These are phyloP conservation scores for Eucera pruinosa DNA, from an alignment of 2,888 invertebrate genomes.

Conservation along the genomic window DNA sequence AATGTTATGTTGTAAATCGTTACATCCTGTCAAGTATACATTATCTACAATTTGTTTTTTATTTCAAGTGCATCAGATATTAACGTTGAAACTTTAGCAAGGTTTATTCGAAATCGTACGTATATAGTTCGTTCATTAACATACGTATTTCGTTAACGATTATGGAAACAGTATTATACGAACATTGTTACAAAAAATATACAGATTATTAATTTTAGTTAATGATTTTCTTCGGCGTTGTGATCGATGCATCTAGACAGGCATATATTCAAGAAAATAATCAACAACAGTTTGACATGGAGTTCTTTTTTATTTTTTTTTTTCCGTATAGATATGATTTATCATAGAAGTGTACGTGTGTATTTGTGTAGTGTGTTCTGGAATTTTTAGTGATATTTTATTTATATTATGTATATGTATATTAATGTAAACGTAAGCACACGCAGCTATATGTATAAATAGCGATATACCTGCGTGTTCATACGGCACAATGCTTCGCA, in stretches of 20 bases:
- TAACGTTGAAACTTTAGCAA: constrained; percentile 26
- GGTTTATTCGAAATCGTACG: constrained; percentile 26
- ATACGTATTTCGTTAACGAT: constrained; percentile 22
- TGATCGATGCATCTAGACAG: constrained; percentile 44
- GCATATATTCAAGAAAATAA: constrained; percentile 59
- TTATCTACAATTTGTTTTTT: constrained; percentile 54
- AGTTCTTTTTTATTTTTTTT: constrained; percentile 77
- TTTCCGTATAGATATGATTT: constrained; percentile 77
- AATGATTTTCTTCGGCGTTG: constrained; percentile 41
- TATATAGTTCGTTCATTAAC: constrained; percentile 34
- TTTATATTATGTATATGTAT: constrained; percentile 77
- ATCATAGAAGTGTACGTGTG: constrained; percentile 78
- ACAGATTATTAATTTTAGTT: constrained; percentile 42
- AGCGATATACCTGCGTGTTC: constrained; percentile 71
- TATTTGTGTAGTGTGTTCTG: constrained; percentile 74
- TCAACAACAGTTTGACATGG: constrained; percentile 70
- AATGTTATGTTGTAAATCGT: constrained; percentile 43
- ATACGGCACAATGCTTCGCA: constrained; percentile 49
- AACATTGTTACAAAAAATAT: constrained; percentile 56
- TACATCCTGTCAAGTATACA: constrained; percentile 57
- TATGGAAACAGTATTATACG: constrained; percentile 26
- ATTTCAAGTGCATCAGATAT: constrained; percentile 37
- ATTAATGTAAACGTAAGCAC: constrained; percentile 66
- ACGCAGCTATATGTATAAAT: constrained; percentile 73
- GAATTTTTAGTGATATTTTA: constrained; percentile 68